A percentile compares a stretch with the other conserved stretches of the same genome.
phyloP scores from a whole-genome alignment of 2,888 invertebrate species.

The Epinotia bilunana region DNA sequence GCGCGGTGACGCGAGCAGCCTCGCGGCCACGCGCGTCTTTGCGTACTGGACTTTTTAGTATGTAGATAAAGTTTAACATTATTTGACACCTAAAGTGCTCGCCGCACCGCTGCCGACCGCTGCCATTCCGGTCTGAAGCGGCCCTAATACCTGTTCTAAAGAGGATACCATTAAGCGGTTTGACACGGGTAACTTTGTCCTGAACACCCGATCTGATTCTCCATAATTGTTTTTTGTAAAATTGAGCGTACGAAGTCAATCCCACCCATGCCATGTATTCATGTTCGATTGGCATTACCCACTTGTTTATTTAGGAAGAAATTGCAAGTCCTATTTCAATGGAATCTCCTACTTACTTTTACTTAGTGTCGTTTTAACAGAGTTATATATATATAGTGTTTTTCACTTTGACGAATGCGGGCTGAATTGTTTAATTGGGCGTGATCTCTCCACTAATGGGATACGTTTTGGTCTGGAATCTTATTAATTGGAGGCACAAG shows the following conservation, averaged over 20 bases:
- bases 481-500: background rate
- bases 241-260: too few species aligned
- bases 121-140: too few species aligned
- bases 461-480: background rate
- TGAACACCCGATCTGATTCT: background rate
- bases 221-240: background rate
- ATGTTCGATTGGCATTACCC: background rate
- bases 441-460: background rate
- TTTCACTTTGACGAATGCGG: background rate
- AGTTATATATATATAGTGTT: background rate
- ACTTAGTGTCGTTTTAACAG: background rate
- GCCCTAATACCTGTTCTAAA: slow-evolving; percentile 26
- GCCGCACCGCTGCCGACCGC: too few species aligned
- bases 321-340: background rate
- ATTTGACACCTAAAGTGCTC: too few species aligned
- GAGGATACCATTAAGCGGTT: background rate
- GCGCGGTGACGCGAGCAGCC: too few species aligned
- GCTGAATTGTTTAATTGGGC: background rate
- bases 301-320: background rate
- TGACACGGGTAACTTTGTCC: background rate
- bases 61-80: too few species aligned
- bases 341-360: background rate
- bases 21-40: too few species aligned
- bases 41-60: too few species aligned
- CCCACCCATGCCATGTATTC: background rate